These are phyloP conservation scores for Aphelocoma coerulescens DNA, from an alignment of 2,113 vertebrate genomes.

Conservation along the genomic window DNA sequence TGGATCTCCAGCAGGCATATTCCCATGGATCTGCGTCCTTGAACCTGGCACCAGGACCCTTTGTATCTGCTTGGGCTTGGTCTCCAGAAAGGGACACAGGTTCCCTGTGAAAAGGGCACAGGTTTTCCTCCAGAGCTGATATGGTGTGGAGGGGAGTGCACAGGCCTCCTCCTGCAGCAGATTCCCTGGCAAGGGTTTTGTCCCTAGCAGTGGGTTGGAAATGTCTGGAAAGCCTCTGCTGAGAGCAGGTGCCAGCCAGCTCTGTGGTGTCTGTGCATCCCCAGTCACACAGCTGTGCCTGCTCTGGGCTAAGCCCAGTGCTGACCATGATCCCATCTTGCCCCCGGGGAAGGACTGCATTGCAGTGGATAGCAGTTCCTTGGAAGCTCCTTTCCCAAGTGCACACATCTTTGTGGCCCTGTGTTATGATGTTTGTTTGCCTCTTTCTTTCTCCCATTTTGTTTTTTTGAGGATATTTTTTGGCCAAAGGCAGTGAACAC, in stretches of 20 bases:
- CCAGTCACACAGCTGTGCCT: neutral
- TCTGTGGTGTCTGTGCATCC: neutral
- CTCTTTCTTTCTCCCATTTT: neutral
- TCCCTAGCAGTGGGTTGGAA: neutral
- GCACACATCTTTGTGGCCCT: neutral
- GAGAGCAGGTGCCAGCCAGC: neutral
- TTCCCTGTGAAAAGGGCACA: neutral
- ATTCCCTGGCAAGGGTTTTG: neutral
- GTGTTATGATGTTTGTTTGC: neutral
- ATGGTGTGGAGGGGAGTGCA: neutral
- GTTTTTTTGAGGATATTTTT: neutral
- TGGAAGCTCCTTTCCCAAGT: neutral
- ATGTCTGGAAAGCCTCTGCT: neutral
- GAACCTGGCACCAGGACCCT: neutral
- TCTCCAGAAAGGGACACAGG: neutral
- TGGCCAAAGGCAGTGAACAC: neutral
- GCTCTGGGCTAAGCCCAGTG: neutral
- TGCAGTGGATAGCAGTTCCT: neutral
- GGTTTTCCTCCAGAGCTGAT: neutral
- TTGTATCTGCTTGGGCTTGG: neutral
- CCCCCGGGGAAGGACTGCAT: neutral
- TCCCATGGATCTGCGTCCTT: neutral
- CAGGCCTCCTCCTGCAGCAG: neutral
- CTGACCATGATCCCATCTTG: accelerated
- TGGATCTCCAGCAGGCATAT: neutral